Evolutionary conservation across 2,113 vertebrate genomes (phyloP).

Genomic region (Ariopsis seemanni): DNA sequence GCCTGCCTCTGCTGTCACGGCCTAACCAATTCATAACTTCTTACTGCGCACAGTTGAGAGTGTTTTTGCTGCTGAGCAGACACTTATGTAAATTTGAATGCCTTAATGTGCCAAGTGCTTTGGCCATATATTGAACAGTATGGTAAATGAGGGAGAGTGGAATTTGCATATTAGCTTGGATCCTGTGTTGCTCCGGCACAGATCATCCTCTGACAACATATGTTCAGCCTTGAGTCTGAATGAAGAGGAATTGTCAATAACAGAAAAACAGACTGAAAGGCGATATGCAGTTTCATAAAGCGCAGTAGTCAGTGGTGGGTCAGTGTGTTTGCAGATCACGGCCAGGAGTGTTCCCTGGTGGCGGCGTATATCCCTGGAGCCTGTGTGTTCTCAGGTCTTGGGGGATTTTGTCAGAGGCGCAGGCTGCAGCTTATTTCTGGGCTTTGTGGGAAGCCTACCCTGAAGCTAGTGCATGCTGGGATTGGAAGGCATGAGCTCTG

Average conservation of each 20-base stretch:
- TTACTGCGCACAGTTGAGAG: background rate
- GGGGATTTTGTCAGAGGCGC: slow-evolving; percentile 58
- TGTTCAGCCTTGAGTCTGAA: background rate
- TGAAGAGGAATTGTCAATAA: slow-evolving; percentile 12
- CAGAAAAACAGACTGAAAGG: slow-evolving; percentile 48
- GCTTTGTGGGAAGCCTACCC: slow-evolving; percentile 51
- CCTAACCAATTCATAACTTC: slow-evolving; percentile 13
- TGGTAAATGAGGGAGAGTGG: slow-evolving; percentile 16
- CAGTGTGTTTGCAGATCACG: slow-evolving; percentile 57
- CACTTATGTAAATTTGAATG: slow-evolving; percentile 28
- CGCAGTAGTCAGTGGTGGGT: slow-evolving; percentile 51
- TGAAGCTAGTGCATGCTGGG: slow-evolving; percentile 50
- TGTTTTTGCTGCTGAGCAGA: slow-evolving; percentile 20
- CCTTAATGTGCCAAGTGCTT: slow-evolving; percentile 8
- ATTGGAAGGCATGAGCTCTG: slow-evolving; percentile 23
- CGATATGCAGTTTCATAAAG: slow-evolving; percentile 49
- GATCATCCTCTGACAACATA: slow-evolving; percentile 15
- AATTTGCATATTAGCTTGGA: slow-evolving; percentile 20
- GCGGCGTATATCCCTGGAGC: slow-evolving; percentile 53
- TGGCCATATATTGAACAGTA: slow-evolving; percentile 10
- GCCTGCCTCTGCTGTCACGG: slow-evolving; percentile 50
- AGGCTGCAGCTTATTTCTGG: slow-evolving; percentile 62
- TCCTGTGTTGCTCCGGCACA: slow-evolving; percentile 25
- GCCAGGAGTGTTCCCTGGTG: slow-evolving; percentile 26
- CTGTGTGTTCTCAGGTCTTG: slow-evolving; percentile 57